phyloP scores from a whole-genome alignment of 2,888 invertebrate genomes.

The Dorcus hopei region DNA sequence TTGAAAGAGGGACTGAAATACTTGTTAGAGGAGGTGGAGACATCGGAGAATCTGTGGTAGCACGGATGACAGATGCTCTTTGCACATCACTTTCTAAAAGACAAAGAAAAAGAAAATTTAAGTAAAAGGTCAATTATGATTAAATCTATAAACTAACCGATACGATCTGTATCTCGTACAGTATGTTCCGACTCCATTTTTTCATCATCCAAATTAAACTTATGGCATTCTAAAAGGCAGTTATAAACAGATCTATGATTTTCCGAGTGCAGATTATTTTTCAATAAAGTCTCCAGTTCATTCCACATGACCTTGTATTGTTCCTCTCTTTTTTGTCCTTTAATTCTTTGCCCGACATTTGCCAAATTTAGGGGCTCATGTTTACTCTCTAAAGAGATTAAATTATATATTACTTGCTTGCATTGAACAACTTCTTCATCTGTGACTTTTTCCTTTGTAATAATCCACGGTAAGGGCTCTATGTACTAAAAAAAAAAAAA shows the following conservation, averaged over 20 bases:
- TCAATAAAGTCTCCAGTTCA: slow-evolving; percentile 81
- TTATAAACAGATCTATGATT: slow-evolving; percentile 76
- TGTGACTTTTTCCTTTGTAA: slow-evolving; percentile 77
- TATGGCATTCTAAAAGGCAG: slow-evolving; percentile 75
- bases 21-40: slow-evolving; percentile 66
- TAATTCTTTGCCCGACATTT: slow-evolving; percentile 63
- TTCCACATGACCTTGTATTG: slow-evolving; percentile 89
- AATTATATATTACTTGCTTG: slow-evolving; percentile 76
- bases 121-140: background rate
- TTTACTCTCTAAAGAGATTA: slow-evolving; percentile 77
- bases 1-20: slow-evolving; percentile 36
- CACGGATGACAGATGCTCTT: slow-evolving; percentile 60
- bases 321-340: slow-evolving; percentile 70
- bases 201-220: slow-evolving; percentile 57
- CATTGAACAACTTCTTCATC: slow-evolving; percentile 87
- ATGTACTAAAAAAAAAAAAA: slow-evolving; percentile 58
- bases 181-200: slow-evolving; percentile 64
- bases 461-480: slow-evolving; percentile 74
- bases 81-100: slow-evolving; percentile 24
- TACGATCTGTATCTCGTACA: slow-evolving; percentile 55
- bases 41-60: slow-evolving; percentile 82
- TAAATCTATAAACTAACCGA: slow-evolving; percentile 43
- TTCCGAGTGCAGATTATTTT: slow-evolving; percentile 72
- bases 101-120: background rate
- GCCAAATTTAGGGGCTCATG: slow-evolving; percentile 77